These are phyloP conservation scores for Anisognathus igniventris DNA, from an alignment of 2,797 vertebrate genomes.

Conservation along the genomic window DNA sequence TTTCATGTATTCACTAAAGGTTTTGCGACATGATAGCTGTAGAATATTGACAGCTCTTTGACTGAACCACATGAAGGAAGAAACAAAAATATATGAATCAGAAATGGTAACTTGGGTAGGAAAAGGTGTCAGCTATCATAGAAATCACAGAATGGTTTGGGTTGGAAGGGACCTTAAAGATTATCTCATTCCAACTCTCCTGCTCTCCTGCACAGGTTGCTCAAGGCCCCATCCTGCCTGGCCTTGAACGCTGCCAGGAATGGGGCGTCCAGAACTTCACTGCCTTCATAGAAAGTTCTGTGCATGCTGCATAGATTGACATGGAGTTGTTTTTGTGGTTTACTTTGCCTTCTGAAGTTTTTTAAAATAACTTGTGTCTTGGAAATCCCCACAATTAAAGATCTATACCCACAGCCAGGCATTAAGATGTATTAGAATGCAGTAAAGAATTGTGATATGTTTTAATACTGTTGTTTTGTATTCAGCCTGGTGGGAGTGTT, in stretches of 20 bases:
- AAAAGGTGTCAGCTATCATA: background rate
- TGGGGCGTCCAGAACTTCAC: background rate
- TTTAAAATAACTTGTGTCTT: background rate
- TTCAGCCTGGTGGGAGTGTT: background rate
- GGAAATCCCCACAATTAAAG: background rate
- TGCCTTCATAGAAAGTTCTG: background rate
- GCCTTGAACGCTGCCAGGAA: background rate
- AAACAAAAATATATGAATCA: background rate
- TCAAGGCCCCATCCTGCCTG: background rate
- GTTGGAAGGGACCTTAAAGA: background rate
- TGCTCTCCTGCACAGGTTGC: background rate
- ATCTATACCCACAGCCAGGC: background rate
- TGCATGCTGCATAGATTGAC: background rate
- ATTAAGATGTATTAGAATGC: background rate
- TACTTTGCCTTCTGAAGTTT: background rate
- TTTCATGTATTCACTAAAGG: background rate
- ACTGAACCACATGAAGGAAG: background rate
- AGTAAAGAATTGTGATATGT: background rate
- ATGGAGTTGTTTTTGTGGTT: background rate
- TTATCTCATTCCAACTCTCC: background rate
- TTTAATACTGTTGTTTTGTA: background rate
- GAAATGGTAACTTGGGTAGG: background rate
- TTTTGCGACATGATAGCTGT: fast-evolving
- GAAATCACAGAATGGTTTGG: background rate
- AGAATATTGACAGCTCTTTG: background rate